Conservation (phyloP, 2,888 invertebrate species). For the Hemaris fuciformis region DNA sequence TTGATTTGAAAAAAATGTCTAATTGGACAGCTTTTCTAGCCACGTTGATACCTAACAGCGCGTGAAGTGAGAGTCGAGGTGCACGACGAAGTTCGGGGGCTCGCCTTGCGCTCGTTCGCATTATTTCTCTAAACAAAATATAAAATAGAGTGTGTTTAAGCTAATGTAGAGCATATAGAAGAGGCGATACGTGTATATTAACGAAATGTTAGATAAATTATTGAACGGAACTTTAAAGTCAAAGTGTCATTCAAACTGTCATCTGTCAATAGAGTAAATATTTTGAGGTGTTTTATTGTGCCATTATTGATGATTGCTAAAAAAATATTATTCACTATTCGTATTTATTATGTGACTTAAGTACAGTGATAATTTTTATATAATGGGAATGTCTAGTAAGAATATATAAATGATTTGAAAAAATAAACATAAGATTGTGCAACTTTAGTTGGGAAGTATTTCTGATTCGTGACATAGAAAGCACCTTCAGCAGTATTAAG, state of each 20-base stretch:
- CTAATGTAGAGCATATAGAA: too few relatives aligned
- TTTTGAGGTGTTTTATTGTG: not conserved
- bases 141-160: too few relatives aligned
- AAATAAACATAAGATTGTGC: not conserved
- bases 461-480: not conserved
- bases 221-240: not conserved
- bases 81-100: too few relatives aligned
- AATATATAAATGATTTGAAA: not conserved
- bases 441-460: not conserved
- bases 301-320: too few relatives aligned
- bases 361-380: not conserved
- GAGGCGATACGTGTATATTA: too few relatives aligned
- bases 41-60: too few relatives aligned
- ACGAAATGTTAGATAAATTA: too few relatives aligned
- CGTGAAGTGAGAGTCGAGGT: too few relatives aligned
- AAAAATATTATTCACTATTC: not conserved
- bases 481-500: not conserved
- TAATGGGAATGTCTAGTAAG: not conserved
- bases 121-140: too few relatives aligned
- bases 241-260: not conserved
- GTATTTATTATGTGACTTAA: not conserved
- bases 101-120: too few relatives aligned
- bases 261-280: not conserved
- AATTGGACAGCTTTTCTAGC: too few relatives aligned
- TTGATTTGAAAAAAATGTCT: too few relatives aligned